Percentiles rank a stretch among this genome's conserved stretches.
These are phyloP conservation scores for Lithobates sylvaticus DNA, from an alignment of 2,797 vertebrate genomes.

Conservation along the genomic window DNA sequence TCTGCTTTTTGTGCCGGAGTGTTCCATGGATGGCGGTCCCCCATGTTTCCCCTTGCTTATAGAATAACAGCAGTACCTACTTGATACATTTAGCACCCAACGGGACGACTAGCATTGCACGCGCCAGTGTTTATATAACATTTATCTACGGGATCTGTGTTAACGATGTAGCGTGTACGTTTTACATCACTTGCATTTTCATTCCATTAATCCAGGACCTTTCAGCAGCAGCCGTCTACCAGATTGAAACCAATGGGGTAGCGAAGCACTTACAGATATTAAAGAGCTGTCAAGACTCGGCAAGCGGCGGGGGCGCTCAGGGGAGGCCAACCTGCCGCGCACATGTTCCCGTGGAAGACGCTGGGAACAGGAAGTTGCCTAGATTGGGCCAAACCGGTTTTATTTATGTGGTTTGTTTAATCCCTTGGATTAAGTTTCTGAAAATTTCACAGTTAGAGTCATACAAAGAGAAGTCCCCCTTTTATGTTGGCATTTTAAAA, in stretches of 20 bases:
- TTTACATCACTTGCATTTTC: constrained; percentile 1
- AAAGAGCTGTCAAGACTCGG: constrained; percentile 8
- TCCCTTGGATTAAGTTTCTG: constrained; percentile 90
- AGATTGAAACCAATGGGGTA: background rate
- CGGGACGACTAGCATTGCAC: background rate
- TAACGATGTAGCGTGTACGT: background rate
- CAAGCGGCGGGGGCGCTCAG: background rate
- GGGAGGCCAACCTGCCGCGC: constrained; percentile 79
- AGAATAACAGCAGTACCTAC: background rate
- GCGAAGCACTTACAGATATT: constrained; percentile 18
- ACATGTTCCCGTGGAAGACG: constrained; percentile 86
- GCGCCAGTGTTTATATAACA: background rate
- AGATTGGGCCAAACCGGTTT: constrained; percentile 83
- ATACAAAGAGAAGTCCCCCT: constrained; percentile 90
- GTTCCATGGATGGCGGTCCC: background rate
- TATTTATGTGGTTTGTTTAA: constrained; percentile 91
- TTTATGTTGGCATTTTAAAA: constrained; percentile 89
- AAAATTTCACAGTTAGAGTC: constrained; percentile 86
- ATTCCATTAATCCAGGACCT: constrained; percentile 13
- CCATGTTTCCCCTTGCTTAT: background rate
- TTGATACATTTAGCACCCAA: background rate
- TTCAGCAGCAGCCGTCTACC: background rate
- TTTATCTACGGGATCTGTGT: background rate
- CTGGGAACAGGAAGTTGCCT: constrained; percentile 93
- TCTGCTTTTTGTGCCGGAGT: too few species aligned